A percentile compares a stretch with the other conserved stretches of the same genome.
phyloP scores from a whole-genome alignment of 2,113 vertebrate species.

The Etia nguti region DNA sequence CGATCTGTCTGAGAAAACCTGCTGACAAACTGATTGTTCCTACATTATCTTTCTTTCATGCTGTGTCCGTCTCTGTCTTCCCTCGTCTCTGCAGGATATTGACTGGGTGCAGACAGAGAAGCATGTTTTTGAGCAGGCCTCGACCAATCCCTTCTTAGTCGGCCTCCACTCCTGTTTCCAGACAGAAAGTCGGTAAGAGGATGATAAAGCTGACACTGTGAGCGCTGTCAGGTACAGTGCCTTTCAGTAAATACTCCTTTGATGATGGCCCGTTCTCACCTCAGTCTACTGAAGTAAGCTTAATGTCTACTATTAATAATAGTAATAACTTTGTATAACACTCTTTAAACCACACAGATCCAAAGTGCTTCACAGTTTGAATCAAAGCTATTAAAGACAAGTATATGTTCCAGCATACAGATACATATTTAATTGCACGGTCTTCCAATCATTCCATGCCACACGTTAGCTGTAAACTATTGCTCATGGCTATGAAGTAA shows the following conservation, averaged over 20 bases:
- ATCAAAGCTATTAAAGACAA: too few relatives aligned
- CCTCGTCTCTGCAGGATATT: slow-evolving; percentile 81
- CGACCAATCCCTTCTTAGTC: slow-evolving; percentile 94
- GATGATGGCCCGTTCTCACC: not conserved
- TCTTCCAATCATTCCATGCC: not conserved
- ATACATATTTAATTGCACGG: not conserved
- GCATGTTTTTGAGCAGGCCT: slow-evolving; percentile 97
- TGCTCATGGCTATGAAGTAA: not conserved
- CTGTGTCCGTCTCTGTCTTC: not conserved
- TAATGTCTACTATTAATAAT: not conserved
- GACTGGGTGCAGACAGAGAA: slow-evolving; percentile 99
- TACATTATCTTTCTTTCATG: not conserved
- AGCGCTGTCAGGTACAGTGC: not conserved
- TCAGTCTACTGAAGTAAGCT: not conserved
- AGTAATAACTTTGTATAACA: not conserved
- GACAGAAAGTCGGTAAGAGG: slow-evolving; percentile 94
- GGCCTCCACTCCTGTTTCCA: slow-evolving; percentile 98
- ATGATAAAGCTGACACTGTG: not conserved
- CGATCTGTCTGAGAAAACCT: not conserved
- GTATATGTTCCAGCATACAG: not conserved
- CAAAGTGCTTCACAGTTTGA: not conserved
- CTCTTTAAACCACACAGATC: not conserved
- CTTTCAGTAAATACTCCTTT: not conserved
- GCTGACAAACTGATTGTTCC: slow-evolving; percentile 10
- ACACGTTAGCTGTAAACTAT: not conserved